These are phyloP conservation scores for Ivindomyrus marchei DNA, from an alignment of 2,113 vertebrate genomes.

Conservation along the genomic window DNA sequence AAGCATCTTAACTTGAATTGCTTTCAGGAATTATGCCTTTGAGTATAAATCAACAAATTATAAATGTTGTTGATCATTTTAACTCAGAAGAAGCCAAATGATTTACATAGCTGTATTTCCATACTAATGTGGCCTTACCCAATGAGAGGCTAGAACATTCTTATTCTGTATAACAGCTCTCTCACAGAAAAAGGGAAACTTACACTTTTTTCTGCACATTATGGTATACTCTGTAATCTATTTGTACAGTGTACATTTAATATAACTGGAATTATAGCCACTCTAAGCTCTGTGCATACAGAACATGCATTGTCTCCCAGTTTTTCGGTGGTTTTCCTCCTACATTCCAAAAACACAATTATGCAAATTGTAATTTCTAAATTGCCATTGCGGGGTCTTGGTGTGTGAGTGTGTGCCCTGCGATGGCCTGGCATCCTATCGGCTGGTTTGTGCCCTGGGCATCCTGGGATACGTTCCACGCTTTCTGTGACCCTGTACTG, in stretches of 20 bases:
- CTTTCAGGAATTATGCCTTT: not conserved
- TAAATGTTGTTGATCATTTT: not conserved
- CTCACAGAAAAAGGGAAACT: not conserved
- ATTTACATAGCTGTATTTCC: not conserved
- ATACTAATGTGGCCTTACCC: not conserved
- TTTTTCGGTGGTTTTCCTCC: not conserved
- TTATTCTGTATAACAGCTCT: not conserved
- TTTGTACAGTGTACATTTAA: not conserved
- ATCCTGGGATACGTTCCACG: not conserved
- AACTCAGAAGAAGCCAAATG: not conserved
- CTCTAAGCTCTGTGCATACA: not conserved
- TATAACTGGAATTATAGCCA: not conserved
- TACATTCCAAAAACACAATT: not conserved
- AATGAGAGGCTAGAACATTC: not conserved
- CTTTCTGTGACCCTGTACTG: not conserved
- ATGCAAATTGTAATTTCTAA: not conserved
- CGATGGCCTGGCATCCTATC: not conserved
- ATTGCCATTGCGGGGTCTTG: not conserved
- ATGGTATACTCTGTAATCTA: not conserved
- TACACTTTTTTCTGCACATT: not conserved
- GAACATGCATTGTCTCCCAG: not conserved
- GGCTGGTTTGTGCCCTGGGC: not conserved
- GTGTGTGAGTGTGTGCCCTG: not conserved
- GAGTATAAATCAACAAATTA: not conserved
- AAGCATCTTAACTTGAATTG: not conserved